Conservation (phyloP, 2,113 vertebrate species). For the Polypterus bichir region DNA sequence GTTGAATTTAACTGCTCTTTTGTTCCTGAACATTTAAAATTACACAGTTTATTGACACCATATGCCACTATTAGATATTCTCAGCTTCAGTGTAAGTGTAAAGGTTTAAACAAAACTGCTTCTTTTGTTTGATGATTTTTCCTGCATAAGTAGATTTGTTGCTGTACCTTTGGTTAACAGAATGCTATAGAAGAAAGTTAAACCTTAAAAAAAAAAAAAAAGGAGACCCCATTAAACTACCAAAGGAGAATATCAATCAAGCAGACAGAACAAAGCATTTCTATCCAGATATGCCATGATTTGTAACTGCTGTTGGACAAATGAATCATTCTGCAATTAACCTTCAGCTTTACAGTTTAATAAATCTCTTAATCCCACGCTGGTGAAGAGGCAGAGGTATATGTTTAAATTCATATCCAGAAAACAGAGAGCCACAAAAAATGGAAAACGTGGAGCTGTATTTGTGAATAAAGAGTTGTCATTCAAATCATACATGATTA, state of each 20-base stretch:
- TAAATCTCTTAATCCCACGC: neutral
- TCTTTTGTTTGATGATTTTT: too few species aligned
- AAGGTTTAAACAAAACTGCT: too few species aligned
- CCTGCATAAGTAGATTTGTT: too few species aligned
- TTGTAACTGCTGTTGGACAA: conserved; percentile 4
- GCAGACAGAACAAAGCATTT: neutral
- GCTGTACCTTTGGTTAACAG: too few species aligned
- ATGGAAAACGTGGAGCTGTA: neutral
- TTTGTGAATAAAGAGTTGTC: neutral
- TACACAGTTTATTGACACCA: too few species aligned
- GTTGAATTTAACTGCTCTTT: too few species aligned
- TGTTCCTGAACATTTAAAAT: too few species aligned
- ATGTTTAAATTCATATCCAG: neutral
- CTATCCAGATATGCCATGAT: neutral
- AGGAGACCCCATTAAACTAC: too few species aligned
- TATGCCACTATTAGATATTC: too few species aligned
- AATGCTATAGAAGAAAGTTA: too few species aligned
- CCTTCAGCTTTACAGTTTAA: neutral
- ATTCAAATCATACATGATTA: neutral
- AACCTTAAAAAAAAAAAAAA: too few species aligned
- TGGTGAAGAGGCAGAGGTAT: neutral
- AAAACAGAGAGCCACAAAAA: neutral
- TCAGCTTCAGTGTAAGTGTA: too few species aligned
- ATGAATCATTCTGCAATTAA: conserved; percentile 8
- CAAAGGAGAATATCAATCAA: neutral